Evolutionary conservation across 2,797 vertebrate species (phyloP).

Genomic region (Heteromormyrus szaboi): DNA sequence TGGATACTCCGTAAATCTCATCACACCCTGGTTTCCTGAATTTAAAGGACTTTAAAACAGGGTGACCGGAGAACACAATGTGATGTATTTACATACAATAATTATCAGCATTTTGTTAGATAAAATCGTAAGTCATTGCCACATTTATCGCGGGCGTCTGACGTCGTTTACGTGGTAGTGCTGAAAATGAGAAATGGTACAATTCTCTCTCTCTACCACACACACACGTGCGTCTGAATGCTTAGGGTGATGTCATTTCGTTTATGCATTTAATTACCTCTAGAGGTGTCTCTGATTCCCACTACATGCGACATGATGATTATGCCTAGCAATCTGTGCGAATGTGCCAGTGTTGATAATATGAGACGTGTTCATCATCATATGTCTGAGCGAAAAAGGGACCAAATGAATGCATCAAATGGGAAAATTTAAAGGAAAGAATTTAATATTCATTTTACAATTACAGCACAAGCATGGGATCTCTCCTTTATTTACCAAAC

Average conservation of each 20-base stretch:
- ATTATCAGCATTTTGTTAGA: neutral
- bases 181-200: neutral
- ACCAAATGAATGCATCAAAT: constrained; percentile 39
- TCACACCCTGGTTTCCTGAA: neutral
- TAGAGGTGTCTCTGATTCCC: neutral
- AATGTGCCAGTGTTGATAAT: neutral
- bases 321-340: neutral
- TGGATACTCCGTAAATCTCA: constrained; percentile 40
- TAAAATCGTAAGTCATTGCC: neutral
- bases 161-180: neutral
- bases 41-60: neutral
- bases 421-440: constrained; percentile 60
- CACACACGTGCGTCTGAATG: neutral
- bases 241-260: neutral
- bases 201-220: neutral
- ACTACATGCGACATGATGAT: neutral
- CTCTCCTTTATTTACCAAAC: constrained; percentile 54
- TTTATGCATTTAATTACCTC: constrained; percentile 15
- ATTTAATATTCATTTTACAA: constrained; percentile 75
- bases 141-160: neutral
- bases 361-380: neutral
- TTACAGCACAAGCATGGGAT: constrained; percentile 65
- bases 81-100: neutral
- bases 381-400: constrained; percentile 23
- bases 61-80: neutral